phyloP scores from a whole-genome alignment of 2,797 vertebrate species.

The Chiloscyllium punctatum region DNA sequence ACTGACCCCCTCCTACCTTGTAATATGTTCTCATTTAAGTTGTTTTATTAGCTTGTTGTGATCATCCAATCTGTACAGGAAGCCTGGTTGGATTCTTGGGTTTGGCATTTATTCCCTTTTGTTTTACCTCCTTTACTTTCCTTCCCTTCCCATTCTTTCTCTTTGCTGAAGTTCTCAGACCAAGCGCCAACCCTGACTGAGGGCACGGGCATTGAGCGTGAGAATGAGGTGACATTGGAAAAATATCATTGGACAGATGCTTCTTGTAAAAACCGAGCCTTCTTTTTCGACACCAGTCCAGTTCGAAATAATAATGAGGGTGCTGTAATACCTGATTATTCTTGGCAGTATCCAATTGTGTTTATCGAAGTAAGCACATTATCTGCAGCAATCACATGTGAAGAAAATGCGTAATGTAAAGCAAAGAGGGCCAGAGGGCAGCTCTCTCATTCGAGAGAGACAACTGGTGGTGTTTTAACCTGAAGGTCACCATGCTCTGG shows the following conservation, averaged over 20 bases:
- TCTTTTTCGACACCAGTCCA: not conserved
- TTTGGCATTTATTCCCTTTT: not conserved
- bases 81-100: not conserved
- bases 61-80: not conserved
- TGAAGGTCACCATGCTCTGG: too few species aligned
- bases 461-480: too few species aligned
- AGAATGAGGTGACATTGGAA: not conserved
- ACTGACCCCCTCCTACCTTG: not conserved
- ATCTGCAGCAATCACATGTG: too few species aligned
- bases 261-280: not conserved
- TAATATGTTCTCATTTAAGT: not conserved
- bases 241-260: not conserved
- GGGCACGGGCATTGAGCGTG: not conserved
- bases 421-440: too few species aligned
- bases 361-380: not conserved
- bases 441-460: too few species aligned
- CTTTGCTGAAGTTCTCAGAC: not conserved
- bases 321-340: not conserved
- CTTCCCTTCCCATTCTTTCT: not conserved
- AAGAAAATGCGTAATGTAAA: not conserved
- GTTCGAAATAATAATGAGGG: not conserved
- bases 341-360: too few species aligned
- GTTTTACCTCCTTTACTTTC: not conserved
- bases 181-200: not conserved
- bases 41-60: not conserved